A percentile compares a stretch with the other conserved stretches of the same genome.
Evolutionary conservation across 2,888 invertebrate genomes (phyloP).

Genomic region (Nebria brevicollis): DNA sequence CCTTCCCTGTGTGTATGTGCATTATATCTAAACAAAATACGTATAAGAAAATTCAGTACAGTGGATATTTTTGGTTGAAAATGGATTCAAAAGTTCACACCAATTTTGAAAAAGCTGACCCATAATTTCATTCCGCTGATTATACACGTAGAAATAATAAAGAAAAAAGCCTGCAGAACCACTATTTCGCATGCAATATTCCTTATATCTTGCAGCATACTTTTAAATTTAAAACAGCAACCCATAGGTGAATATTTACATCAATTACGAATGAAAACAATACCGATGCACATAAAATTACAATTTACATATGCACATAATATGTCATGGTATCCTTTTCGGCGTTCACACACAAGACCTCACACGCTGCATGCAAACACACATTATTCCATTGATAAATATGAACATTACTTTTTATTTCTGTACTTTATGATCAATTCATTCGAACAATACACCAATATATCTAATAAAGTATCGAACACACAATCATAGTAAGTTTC

Average conservation of each 20-base stretch:
- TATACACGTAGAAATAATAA: background rate
- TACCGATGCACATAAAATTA: background rate
- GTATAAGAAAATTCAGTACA: too few relatives aligned
- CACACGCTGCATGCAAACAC: background rate
- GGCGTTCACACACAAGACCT: background rate
- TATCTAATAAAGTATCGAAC: background rate
- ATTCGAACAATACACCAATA: background rate
- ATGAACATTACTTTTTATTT: background rate
- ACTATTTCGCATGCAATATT: background rate
- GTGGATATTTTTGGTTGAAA: background rate
- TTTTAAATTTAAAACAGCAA: background rate
- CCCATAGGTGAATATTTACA: conserved; percentile 1
- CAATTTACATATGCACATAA: background rate
- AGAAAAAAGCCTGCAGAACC: background rate
- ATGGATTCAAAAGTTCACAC: background rate
- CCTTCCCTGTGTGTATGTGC: too few relatives aligned
- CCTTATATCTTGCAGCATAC: background rate
- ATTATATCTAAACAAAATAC: too few relatives aligned
- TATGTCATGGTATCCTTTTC: conserved; percentile 1
- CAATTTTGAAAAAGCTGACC: background rate
- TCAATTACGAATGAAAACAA: background rate
- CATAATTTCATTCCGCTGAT: background rate
- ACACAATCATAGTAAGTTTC: background rate
- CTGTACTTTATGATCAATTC: background rate
- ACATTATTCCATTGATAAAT: background rate